Conservation (phyloP, 2,888 invertebrate genomes). For the Lordiphosa fenestrarum region DNA sequence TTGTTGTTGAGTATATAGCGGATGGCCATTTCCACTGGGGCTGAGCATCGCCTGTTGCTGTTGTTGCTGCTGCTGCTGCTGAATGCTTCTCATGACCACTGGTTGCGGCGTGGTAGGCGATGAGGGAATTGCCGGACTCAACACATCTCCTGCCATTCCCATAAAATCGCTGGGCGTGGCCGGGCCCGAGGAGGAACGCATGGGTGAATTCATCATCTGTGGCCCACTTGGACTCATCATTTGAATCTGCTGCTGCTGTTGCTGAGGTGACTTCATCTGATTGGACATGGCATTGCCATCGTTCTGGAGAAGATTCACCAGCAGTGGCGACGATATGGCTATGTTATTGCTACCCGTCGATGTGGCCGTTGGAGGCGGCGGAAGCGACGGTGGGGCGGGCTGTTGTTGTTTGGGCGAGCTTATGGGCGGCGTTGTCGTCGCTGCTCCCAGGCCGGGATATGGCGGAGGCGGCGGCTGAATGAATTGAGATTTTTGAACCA, state of each 20-base stretch:
- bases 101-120: conserved; percentile 57
- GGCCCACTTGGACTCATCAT: conserved; percentile 55
- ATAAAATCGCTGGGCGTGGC: conserved; percentile 65
- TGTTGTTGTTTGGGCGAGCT: conserved; percentile 34
- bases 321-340: conserved; percentile 91
- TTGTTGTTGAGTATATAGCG: conserved; percentile 60
- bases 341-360: conserved; percentile 81
- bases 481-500: conserved; percentile 75
- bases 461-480: conserved; percentile 78
- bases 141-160: conserved; percentile 55
- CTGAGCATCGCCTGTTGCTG: conserved; percentile 59
- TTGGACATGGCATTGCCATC: conserved; percentile 82
- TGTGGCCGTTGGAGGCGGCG: conserved; percentile 43
- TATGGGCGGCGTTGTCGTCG: conserved; percentile 37
- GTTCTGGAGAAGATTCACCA: conserved; percentile 95
- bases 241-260: conserved; percentile 57
- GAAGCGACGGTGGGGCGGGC: conserved; percentile 21
- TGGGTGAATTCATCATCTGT: conserved; percentile 57
- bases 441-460: conserved; percentile 73
- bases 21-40: conserved; percentile 62
- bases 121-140: conserved; percentile 70
- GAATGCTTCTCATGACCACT: conserved; percentile 60
- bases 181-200: conserved; percentile 66
- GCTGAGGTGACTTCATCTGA: conserved; percentile 73
- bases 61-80: conserved; percentile 46